Base-by-base conservation (phyloP, 2,888 invertebrate genomes). In the Ariolimax columbianus region DNA sequence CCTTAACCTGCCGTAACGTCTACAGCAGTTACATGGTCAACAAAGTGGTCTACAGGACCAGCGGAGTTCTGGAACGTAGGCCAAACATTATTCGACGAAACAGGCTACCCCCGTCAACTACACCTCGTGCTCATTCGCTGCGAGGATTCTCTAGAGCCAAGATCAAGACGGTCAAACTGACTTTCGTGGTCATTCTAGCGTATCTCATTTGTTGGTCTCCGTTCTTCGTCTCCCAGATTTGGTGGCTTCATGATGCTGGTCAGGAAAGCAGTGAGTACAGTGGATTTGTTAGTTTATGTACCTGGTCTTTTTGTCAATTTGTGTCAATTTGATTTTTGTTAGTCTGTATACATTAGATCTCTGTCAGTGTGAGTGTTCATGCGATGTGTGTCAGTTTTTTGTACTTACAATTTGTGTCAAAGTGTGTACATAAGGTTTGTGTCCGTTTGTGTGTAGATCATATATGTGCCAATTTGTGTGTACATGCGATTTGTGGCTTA, bases 121-220 rank as follows among this genome's bases (percentile, higher is more conserved):
- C 66, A 55, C 89, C 89, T 0, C 86, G 91, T 14, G 86, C 85
- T 47, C 88, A 88, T 83, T 85, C 92, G 80, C 91, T 94, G 63
- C 81, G 88, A 30, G 91, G 91, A 66, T 95, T 94, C 51, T 93
- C 94, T 7, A 88, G 91, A 36, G 93, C 94, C n/a, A 94, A 94
- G 84, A 91, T 95, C 47, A 94, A 94, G 88, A 95, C 95, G 4
- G 93, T 95, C 0, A 94, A 95, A 82, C 89, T 95, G 81, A 95
- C 95, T 3, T 92, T 94, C 59, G 94, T 94, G 0, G 95, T 95
- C 11, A 91, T 92, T 26, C 51, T 91, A 11, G 91, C 91, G 75
- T 96, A 96, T 92, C 95, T 96, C 63, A 93, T 96, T 59, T 96
- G 96, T 89, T 96, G 96, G 90, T 95, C 95, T 70, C 97, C 97